These are phyloP conservation scores for Peribatodes rhomboidaria DNA, from an alignment of 2,888 invertebrate species.

Conservation along the genomic window DNA sequence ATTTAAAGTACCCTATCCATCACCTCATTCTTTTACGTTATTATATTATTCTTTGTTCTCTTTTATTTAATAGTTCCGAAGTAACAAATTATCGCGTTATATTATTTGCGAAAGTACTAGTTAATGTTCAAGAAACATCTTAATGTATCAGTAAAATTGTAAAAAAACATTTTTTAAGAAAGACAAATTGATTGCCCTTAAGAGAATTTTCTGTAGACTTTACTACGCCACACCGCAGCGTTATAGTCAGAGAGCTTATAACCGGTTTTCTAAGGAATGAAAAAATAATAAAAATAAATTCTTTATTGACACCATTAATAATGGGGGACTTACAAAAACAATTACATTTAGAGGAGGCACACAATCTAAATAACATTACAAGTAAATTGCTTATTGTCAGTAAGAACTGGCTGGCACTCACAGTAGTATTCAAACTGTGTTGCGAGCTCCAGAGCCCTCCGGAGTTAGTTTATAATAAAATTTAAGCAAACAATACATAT, in stretches of 20 bases:
- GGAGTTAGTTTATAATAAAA: too few species aligned
- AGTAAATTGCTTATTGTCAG: too few species aligned
- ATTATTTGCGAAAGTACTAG: background rate
- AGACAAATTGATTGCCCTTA: slow-evolving; percentile 12
- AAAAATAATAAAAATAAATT: too few species aligned
- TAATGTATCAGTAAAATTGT: slow-evolving; percentile 17
- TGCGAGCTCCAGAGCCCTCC: too few species aligned
- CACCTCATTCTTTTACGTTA: background rate
- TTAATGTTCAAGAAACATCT: background rate
- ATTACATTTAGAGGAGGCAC: too few species aligned
- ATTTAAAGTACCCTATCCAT: slow-evolving; percentile 11
- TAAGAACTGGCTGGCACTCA: too few species aligned
- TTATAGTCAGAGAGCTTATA: slow-evolving; percentile 12
- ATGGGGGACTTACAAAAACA: too few species aligned
- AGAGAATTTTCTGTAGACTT: slow-evolving; percentile 12
- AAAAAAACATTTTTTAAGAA: slow-evolving; percentile 14
- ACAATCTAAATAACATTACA: too few species aligned
- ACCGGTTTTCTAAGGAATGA: background rate
- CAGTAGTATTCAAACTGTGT: too few species aligned
- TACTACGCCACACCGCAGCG: slow-evolving; percentile 9
- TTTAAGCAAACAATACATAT: too few species aligned
- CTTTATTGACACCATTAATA: too few species aligned
- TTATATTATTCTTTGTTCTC: background rate
- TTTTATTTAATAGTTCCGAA: background rate
- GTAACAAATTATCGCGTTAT: background rate